Evolutionary conservation across 53 echinoderm and acorn worm genomes (phyloP), one percentile per base, ranked within the genome.

Genomic region (Crossaster papposus): DNA sequence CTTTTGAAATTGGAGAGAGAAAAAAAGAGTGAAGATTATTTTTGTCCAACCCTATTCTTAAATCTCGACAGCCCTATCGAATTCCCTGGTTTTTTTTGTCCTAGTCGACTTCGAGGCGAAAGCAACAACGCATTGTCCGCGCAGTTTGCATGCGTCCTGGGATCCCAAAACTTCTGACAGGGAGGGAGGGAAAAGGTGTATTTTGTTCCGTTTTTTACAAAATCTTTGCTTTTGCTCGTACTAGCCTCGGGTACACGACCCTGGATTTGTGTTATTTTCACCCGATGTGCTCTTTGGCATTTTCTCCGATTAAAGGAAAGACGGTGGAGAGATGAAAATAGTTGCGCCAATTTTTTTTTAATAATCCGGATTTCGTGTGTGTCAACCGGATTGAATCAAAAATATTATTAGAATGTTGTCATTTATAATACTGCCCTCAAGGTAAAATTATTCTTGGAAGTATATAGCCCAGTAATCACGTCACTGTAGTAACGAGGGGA

Each of bases 211-310:
- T 58, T 58, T 58, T 13, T 20, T 58, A 15, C 28, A 68, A 68
- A 68, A 26, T 68, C 28, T 68, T 68, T 14, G 68, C 28, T 10
- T 28, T 68, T n/a, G n/a, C n/a, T 68, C 68, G 26, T n/a, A 26
- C n/a, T 44, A 68, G 28, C 68, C 68, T 10, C 28, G 9, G 24
- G 24, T n/a, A 68, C 4, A 6, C 24, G 10, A 28, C 28, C 68
- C 68, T 68, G 68, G 28, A 28, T n/a, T 68, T 68, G 68, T 68
- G 68, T 68, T 68, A 28, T 68, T 68, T 68, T 44, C 44, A 44
- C 68, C 68, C 58, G n/a, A n/a, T n/a, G 68, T 68, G 68, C 68
- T 68, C 68, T 68, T 28, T 68, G 68, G 28, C 68, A 68, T 68
- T 68, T 68, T 17, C 22, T 3, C 3, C 9, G 28, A 4, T 68